A percentile compares a stretch with the other conserved stretches of the same genome.
phyloP scores from a whole-genome alignment of 2,888 invertebrate genomes.

The Sarcophaga rosellei region DNA sequence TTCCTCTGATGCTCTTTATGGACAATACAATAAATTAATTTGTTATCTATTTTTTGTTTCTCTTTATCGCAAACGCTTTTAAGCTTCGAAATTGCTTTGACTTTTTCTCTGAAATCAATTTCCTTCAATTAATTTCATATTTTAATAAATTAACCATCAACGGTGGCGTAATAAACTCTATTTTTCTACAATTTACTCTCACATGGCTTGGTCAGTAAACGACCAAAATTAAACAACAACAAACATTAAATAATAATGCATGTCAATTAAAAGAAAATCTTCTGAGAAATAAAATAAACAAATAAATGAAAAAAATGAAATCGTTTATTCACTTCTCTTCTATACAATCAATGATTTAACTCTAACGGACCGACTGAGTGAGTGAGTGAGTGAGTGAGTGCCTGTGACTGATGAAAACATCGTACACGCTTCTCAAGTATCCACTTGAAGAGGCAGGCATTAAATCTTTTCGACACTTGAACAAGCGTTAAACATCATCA shows the following conservation, averaged over 20 bases:
- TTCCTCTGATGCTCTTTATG: no score
- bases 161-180: no score
- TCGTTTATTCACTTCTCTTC: not conserved
- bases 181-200: no score
- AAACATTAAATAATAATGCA: constrained; percentile 7
- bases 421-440: constrained; percentile 50
- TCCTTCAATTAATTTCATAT: no score
- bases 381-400: no score
- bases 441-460: constrained; percentile 33
- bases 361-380: not conserved
- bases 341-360: not conserved
- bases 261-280: constrained; percentile 25
- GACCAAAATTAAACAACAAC: not conserved
- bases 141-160: no score
- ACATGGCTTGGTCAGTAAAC: no score
- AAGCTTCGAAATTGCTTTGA: no score
- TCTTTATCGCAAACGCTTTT: no score
- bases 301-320: constrained; percentile 20
- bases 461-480: constrained; percentile 55
- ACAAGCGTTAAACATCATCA: constrained; percentile 25
- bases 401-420: not conserved
- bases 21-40: no score
- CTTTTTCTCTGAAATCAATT: no score
- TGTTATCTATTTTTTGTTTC: no score
- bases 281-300: constrained; percentile 4